Evolutionary conservation across 2,113 vertebrate genomes (phyloP), one percentile per base, ranked within the genome.

Genomic region (Labeo catla): DNA sequence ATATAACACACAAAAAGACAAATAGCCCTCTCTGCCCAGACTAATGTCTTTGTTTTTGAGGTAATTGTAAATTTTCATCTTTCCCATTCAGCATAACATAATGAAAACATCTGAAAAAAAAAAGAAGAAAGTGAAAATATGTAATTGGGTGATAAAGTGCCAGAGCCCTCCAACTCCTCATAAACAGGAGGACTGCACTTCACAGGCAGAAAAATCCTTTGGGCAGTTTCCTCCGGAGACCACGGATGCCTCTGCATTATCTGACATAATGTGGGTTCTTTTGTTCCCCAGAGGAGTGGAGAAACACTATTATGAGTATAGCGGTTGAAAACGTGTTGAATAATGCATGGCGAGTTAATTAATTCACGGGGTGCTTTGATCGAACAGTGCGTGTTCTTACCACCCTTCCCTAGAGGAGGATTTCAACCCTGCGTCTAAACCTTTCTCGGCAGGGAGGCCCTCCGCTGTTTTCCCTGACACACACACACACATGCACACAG

Each of bases 361-460:
- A 89, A 92, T 90, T 91, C 92, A 89, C 88, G 83, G 90, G 92
- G 87, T 88, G 83, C 92, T 89, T 91, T 91, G 92, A 93, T 91
- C 90, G 90, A 94, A 92, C 90, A 82, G 91, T 92, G 92, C 92
- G 89, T 91, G 91, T 93, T 93, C 87, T 91, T 88, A 77, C 78
- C 76, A 82, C 77, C 50, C 66, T 85, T 87, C 92, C 93, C 93
- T 90, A 70, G 74, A 91, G 89, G 91, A 93, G 89, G 87, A 86
- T 88, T 92, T 92, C 91, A 88, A 82, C 79, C 87, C 84, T 61
- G 83, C 28, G 39, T 65, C 89, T 78, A 88, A 89, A 88, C 84
- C 87, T 87, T 61, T 68, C 49, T 72, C 84, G 90, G 91, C 91
- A 91, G 85, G 76, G 88, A 91, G 74, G 83, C 86, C 87, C 90